phyloP scores from a whole-genome alignment of 2,797 vertebrate genomes.

The Alcedo quadribrachys region DNA sequence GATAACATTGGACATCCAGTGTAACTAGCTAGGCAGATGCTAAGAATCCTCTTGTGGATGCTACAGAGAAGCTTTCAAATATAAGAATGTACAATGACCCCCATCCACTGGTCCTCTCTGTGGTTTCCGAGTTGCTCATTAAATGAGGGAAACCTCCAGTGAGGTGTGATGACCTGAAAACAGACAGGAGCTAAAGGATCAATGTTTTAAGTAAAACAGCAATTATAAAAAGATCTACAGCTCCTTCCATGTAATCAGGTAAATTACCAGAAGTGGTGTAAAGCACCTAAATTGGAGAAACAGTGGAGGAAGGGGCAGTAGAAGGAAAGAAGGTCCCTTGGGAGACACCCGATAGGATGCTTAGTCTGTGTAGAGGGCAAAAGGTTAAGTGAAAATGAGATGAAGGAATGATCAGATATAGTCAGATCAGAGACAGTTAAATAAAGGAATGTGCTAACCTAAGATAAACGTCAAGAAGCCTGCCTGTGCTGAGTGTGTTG shows the following conservation, averaged over 20 bases:
- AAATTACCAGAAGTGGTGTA: conserved; percentile 21
- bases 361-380: conserved; percentile 48
- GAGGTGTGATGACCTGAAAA: conserved; percentile 43
- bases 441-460: conserved; percentile 48
- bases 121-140: not conserved
- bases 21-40: conserved; percentile 34
- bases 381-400: conserved; percentile 73
- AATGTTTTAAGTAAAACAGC: conserved; percentile 54
- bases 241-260: conserved; percentile 38
- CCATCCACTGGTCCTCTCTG: not conserved
- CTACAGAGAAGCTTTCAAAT: not conserved
- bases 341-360: conserved; percentile 44
- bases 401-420: conserved; percentile 63
- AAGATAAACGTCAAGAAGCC: not conserved
- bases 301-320: not conserved
- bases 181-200: conserved; percentile 26
- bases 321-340: not conserved
- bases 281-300: conserved; percentile 39
- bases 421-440: conserved; percentile 59
- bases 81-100: not conserved
- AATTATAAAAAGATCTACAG: conserved; percentile 52
- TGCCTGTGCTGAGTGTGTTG: not conserved
- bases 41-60: not conserved
- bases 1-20: not conserved
- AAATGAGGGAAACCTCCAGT: conserved; percentile 14